Evolutionary conservation across 2,113 vertebrate species (phyloP).

Genomic region (Pristiophorus japonicus): DNA sequence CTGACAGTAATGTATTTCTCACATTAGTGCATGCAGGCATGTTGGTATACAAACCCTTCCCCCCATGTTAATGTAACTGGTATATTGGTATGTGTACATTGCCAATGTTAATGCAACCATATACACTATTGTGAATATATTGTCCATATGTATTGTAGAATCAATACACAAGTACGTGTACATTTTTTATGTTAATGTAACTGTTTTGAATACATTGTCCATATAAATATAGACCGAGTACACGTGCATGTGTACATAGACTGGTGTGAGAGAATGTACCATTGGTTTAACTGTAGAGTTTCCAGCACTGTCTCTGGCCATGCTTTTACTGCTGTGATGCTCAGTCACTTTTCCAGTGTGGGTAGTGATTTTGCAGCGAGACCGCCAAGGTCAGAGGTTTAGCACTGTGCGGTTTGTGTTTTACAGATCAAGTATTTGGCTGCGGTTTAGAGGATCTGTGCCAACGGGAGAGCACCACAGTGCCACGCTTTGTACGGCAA

Average conservation of each 20-base stretch:
- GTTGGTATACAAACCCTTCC: neutral
- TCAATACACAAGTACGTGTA: neutral
- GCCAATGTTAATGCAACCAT: neutral
- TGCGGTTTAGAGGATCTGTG: slow-evolving; percentile 72
- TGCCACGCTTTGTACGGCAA: slow-evolving; percentile 78
- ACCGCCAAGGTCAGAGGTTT: neutral
- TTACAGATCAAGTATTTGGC: slow-evolving; percentile 83
- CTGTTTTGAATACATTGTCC: neutral
- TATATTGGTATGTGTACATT: neutral
- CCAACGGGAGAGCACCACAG: slow-evolving; percentile 62
- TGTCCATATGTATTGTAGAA: neutral
- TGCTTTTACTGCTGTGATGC: neutral
- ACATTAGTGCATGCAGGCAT: neutral
- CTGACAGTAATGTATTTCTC: neutral
- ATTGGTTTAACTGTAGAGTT: neutral
- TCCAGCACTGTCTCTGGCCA: neutral
- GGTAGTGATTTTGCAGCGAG: neutral
- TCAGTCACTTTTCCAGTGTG: neutral
- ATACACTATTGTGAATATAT: neutral
- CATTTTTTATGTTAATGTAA: neutral
- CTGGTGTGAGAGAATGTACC: neutral
- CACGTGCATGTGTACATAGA: no score
- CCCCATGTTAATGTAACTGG: neutral
- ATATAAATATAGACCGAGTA: neutral
- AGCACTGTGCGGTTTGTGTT: slow-evolving; percentile 32